Base-by-base conservation (phyloP, 2,797 vertebrate species). In the Eulemur albifrons region DNA sequence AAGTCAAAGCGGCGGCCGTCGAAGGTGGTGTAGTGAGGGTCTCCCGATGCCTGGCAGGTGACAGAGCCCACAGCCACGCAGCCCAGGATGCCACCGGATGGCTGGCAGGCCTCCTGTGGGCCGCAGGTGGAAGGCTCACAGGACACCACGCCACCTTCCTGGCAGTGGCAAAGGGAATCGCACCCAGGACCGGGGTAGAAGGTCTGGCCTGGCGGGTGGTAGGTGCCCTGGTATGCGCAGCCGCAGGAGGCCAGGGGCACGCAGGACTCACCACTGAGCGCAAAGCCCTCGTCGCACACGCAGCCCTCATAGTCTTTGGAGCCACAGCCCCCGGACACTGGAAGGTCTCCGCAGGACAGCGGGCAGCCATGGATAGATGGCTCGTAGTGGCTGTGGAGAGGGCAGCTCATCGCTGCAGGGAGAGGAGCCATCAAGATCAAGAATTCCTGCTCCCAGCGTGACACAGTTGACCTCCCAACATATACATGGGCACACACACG, bases 1-100 rank as follows among this genome's bases (percentile, higher is more conserved):
- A 99, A 99, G 70, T 98, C 94, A 50, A 99, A 98, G n/a, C 96
- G 95, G 67, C 43, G 95, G 12, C 98, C 98, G 0, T 99, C 99
- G 0, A 99, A 99, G 50, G 99, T 99, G 96, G 98, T 97, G 88
- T 99, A 99, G 94, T 99, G 99, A 2, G 99, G 98, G 45, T 99
- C 99, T 0, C 99, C 99, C 0, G 99, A 98, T 0, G 99, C 97
- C 1, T 98, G 98, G 95, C 99, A 99, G 72, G 98, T 99, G 73
- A 96, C 98, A 0, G 98, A 98, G 4, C 89, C 98, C 8, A 98
- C 85, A 0, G 97, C 69, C 87, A 99, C 98, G 18, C 99, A 99
- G 21, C 98, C 99, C 96, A 98, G 98, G 23, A 98, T 57, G 0
- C 99, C 99, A 0, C 98, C 96, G 3, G 93, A 96, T 3, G 98